Conservation (phyloP, 2,113 vertebrate species). For the Tupaia tana region DNA sequence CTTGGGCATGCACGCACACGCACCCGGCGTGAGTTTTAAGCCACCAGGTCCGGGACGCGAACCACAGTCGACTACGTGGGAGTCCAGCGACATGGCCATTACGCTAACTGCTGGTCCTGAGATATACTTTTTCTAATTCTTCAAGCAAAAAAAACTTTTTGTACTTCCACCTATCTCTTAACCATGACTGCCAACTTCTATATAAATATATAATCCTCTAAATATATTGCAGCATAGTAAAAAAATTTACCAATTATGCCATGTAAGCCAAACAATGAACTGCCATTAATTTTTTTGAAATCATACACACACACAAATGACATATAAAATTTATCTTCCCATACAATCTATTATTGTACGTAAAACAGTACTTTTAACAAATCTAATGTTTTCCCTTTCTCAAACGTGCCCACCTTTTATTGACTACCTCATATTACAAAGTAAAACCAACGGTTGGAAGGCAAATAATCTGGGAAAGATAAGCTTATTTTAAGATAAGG, state of each 20-base stretch:
- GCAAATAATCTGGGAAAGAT: neutral
- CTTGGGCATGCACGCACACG: no score
- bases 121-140: neutral
- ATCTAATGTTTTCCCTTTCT: conserved; percentile 22
- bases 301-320: neutral
- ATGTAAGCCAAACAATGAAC: neutral
- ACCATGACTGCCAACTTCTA: neutral
- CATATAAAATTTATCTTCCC: neutral
- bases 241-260: neutral
- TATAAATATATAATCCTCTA: neutral
- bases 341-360: neutral
- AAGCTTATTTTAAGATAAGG: neutral
- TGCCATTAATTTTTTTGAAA: neutral
- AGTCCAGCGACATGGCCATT: no score
- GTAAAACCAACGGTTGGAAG: neutral
- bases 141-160: neutral
- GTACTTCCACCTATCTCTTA: neutral
- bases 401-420: neutral
- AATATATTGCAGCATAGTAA: neutral
- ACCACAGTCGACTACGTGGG: no score
- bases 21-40: no score
- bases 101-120: no score
- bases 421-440: neutral
- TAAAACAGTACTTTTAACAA: neutral
- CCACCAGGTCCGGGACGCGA: no score